Conservation (phyloP, 2,888 invertebrate species). For the Drosophila pseudotalamancana region DNA sequence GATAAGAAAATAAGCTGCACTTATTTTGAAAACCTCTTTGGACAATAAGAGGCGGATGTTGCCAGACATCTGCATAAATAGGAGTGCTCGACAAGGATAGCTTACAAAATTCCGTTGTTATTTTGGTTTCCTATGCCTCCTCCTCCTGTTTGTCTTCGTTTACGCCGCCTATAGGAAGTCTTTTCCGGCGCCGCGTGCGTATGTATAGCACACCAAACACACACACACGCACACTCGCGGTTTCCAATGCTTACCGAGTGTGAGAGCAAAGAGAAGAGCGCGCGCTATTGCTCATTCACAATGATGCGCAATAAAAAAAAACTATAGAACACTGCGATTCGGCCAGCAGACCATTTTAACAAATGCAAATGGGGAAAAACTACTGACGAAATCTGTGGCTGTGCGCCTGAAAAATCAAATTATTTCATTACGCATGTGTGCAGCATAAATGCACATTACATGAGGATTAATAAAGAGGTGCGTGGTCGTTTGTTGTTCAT, state of each 20-base stretch:
- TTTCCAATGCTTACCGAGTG: conserved; percentile 27
- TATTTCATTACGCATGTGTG: conserved; percentile 14
- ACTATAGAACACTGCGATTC: conserved; percentile 46
- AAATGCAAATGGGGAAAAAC: conserved; percentile 47
- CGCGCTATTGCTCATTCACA: conserved; percentile 68
- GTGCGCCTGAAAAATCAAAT: conserved; percentile 47
- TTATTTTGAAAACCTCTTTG: neutral
- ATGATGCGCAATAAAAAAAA: conserved; percentile 75
- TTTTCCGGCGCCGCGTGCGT: conserved; percentile 49
- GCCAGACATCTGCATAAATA: neutral
- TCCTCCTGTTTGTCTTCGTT: neutral
- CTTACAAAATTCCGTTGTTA: conserved; percentile 1
- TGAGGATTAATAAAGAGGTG: conserved; percentile 8
- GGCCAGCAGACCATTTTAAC: conserved; percentile 19
- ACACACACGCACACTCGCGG: conserved; percentile 10
- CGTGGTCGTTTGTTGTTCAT: conserved; percentile 28
- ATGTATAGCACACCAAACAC: conserved; percentile 14
- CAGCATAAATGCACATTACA: neutral
- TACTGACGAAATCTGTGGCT: conserved; percentile 62
- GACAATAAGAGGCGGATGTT: neutral
- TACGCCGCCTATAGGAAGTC: conserved; percentile 40
- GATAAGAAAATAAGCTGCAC: neutral
- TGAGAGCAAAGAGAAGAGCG: conserved; percentile 37
- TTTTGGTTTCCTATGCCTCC: conserved; percentile 13
- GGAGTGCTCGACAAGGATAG: neutral